Evolutionary conservation across 2,888 invertebrate genomes (phyloP), one percentile per base, ranked within the genome.

Genomic region (Agrochola lychnidis): DNA sequence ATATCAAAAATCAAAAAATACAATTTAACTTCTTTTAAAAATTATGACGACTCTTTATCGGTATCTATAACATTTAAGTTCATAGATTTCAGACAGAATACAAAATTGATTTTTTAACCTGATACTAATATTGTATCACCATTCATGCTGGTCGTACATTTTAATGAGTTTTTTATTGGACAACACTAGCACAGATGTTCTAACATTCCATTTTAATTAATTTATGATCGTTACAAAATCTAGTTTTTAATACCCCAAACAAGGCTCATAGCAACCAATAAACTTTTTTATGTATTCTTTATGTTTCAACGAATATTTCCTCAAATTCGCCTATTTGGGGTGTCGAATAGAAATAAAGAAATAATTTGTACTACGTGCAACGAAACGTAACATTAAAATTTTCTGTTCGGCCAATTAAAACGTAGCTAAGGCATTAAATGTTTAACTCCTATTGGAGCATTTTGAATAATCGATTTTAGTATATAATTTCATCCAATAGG

Each of bases 371-470:
- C 45, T 76, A n/a, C 82, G 12, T 91, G 22, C 2, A 91, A 90
- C 45, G 91, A 84, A 93, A 89, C 91, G 91, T 85, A 22, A 3
- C 0, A 14, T 5, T 4, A 30, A 4, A 25, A 19, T 42, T 48
- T 45, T 40, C 62, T 63, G 0, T 0, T 59, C 25, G 56, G 81
- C 93, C 93, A 94, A 94, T 94, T 84, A 89, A 71, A 89, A 78
- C 71, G 22, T 73, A 83, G 85, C 73, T 81, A 82, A 83, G 70
- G 88, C 83, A 90, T 92, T 95, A 95, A 94, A 95, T 95, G 96
- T 95, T 90, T 86, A 73, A 84, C 78, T 88, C 30, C 81, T 63
- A 95, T 96, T 96, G 96, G 96, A 85, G 59, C 6, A 84, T 61
- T 59, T 1, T 1, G 3, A 30, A 66, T 71, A 85, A 89, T 91